phyloP scores from a whole-genome alignment of 1,140 invertebrate species.

The Polypedilum pembai region DNA sequence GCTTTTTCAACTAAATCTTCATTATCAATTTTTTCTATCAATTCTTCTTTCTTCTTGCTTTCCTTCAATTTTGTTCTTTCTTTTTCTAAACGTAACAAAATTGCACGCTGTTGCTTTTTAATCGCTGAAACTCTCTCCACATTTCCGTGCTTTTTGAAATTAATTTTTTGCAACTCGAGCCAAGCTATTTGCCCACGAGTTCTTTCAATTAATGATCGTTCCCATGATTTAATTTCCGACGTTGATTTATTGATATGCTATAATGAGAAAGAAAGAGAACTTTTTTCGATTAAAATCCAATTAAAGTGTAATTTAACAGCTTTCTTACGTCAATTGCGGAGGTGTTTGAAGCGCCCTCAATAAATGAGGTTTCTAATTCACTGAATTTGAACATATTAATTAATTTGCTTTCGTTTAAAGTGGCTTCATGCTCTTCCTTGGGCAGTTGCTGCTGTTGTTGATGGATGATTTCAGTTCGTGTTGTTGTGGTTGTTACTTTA shows the following conservation, averaged over 20 bases:
- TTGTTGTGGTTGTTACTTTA: slow-evolving; percentile 4
- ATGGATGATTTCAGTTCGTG: background rate
- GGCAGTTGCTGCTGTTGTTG: background rate
- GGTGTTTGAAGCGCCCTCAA: background rate
- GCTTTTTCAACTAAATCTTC: slow-evolving; percentile 2
- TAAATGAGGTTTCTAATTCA: slow-evolving; percentile 11
- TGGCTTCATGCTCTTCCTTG: background rate
- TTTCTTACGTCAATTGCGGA: background rate
- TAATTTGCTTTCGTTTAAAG: background rate
- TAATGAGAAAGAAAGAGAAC: background rate
- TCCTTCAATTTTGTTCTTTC: slow-evolving; percentile 32
- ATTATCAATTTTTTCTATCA: background rate
- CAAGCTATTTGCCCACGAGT: slow-evolving; percentile 36
- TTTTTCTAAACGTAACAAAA: slow-evolving; percentile 34
- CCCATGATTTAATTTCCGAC: slow-evolving; percentile 31
- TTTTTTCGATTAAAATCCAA: slow-evolving; percentile 1
- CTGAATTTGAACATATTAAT: background rate
- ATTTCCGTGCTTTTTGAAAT: slow-evolving; percentile 33
- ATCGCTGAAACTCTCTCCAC: slow-evolving; percentile 31
- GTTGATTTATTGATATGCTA: background rate
- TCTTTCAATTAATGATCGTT: slow-evolving; percentile 35
- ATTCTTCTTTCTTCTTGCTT: background rate
- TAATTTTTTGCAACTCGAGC: slow-evolving; percentile 36
- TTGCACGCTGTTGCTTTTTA: slow-evolving; percentile 35
- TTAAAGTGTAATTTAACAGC: background rate